Evolutionary conservation across 2,113 vertebrate species (phyloP), one percentile per base, ranked within the genome.

Genomic region (Varanus salvator): DNA sequence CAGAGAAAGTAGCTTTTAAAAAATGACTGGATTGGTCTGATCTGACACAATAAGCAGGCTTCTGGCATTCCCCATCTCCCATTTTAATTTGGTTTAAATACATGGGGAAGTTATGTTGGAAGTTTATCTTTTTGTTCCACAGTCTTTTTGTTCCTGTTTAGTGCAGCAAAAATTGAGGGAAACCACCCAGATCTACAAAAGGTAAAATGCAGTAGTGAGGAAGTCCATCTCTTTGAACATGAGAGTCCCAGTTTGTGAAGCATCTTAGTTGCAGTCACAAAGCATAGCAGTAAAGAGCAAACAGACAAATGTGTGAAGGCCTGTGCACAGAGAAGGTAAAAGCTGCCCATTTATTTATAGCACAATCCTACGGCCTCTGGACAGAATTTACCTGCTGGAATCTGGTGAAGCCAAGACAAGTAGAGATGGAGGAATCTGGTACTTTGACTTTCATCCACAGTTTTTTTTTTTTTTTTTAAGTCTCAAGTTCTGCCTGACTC

Each of bases 1-100:
- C 80, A 93, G 52, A 91, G 38, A 93, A 92, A 29, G 85, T 54
- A 93, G 29, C 68, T 87, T 94, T 92, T 91, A 29, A 89, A 89
- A 54, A 80, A 84, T 89, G 84, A 85, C n/a, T 77, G 60, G 60
- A 80, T 69, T 85, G 48, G 48, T 85, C 5, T 85, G 76, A 44
- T 85, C 5, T 85, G 76, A 44, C 60, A 78, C 15, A 38, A 69
- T 54, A 80, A 71, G 52, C 29, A 69, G 44, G 8, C 8, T 48
- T 85, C 78, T 44, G 11, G 57, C 72, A 29, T 8, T 50, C 54
- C 4, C 50, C n/a, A 9, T 66, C 14, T 52, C 27, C 60, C 60
- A 76, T 76, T 66, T 48, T 68, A 52, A 50, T 29, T 2, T 83
- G 44, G 3, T 84, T 83, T 64, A 82, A 82, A 68, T 52, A 71